Evolutionary conservation across 2,113 vertebrate genomes (phyloP).

Genomic region (Blennius ocellaris): DNA sequence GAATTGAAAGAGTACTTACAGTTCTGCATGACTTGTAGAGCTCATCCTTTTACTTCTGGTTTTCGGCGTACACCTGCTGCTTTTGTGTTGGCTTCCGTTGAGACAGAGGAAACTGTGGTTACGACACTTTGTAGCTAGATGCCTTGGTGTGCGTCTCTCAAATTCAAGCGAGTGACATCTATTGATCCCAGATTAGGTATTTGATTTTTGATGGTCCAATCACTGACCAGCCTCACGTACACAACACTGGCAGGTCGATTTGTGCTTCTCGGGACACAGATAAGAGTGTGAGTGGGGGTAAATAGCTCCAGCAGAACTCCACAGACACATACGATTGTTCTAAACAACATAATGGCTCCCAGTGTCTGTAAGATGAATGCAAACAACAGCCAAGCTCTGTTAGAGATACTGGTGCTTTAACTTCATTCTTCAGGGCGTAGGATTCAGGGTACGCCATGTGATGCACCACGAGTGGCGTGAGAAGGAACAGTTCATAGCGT

Average conservation of each 20-base stretch:
- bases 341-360: conserved; percentile 62
- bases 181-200: neutral
- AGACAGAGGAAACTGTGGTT: conserved; percentile 69
- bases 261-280: conserved; percentile 27
- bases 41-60: conserved; percentile 13
- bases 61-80: conserved; percentile 50
- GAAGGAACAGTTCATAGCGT: neutral
- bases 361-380: conserved; percentile 67
- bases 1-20: conserved; percentile 53
- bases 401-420: conserved; percentile 38
- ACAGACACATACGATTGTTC: conserved; percentile 70
- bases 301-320: conserved; percentile 46
- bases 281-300: conserved; percentile 37
- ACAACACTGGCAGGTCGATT: conserved; percentile 16
- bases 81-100: conserved; percentile 30
- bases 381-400: conserved; percentile 55
- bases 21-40: neutral
- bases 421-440: conserved; percentile 38
- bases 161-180: conserved; percentile 14
- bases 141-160: neutral
- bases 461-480: conserved; percentile 20
- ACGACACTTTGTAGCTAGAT: conserved; percentile 8
- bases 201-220: conserved; percentile 20
- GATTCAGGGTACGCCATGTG: conserved; percentile 18
- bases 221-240: conserved; percentile 23